phyloP scores from a whole-genome alignment of 1,140 invertebrate genomes.

The Sinella curviseta region DNA sequence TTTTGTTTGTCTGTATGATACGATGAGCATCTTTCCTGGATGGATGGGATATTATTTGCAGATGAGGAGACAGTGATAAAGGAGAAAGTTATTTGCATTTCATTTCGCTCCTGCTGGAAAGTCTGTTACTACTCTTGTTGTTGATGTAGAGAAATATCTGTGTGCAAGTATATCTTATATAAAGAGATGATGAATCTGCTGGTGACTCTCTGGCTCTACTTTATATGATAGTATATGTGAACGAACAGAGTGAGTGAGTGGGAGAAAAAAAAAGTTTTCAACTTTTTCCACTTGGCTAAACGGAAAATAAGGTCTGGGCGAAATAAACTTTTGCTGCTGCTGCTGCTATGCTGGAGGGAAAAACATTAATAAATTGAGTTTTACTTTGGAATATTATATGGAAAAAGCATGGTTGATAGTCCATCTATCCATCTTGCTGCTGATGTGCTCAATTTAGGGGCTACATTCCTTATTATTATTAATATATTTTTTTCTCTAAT shows the following conservation, averaged over 20 bases:
- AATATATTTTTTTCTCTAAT: no score
- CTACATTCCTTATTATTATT: no score
- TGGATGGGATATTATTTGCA: background rate
- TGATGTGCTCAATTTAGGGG: no score
- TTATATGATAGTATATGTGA: no score
- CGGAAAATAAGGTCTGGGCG: background rate
- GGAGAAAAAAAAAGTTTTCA: background rate
- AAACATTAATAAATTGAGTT: no score
- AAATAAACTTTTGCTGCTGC: no score
- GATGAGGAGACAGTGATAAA: background rate
- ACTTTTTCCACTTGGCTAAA: background rate
- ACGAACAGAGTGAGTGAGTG: background rate
- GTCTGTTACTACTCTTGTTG: background rate
- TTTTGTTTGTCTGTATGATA: no score
- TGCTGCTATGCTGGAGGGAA: no score
- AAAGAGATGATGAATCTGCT: background rate
- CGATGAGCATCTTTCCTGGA: background rate
- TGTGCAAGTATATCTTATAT: no score
- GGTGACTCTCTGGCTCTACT: background rate
- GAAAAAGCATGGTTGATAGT: no score
- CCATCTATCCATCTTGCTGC: no score
- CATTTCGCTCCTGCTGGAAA: background rate
- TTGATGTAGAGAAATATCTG: background rate
- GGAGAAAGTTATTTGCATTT: background rate
- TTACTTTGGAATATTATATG: no score